Evolutionary conservation across 2,113 vertebrate genomes (phyloP).

Genomic region (Thinocorus orbignyianus): DNA sequence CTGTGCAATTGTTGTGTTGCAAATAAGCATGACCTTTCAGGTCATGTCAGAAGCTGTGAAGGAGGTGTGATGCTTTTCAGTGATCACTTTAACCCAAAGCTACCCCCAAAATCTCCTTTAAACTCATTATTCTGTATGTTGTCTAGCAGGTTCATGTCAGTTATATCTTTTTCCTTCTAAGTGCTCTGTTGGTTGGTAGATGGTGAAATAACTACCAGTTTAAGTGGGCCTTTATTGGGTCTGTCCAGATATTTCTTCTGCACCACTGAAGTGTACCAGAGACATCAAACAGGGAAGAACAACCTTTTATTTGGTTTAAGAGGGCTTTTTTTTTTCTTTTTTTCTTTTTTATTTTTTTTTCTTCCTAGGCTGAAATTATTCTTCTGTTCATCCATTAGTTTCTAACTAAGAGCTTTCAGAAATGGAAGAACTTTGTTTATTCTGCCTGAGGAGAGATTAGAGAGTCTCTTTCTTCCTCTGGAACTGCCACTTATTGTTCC

Average conservation of each 20-base stretch:
- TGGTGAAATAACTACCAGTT: not conserved
- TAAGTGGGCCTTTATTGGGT: not conserved
- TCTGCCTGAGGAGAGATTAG: slow-evolving; percentile 42
- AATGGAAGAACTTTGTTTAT: slow-evolving; percentile 36
- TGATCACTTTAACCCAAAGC: not conserved
- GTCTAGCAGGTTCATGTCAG: not conserved
- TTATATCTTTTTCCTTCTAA: not conserved
- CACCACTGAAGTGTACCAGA: not conserved
- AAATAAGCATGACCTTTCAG: not conserved
- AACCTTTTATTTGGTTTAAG: not conserved
- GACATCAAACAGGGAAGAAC: not conserved
- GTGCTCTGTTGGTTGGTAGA: not conserved
- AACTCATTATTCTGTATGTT: not conserved
- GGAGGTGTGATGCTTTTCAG: not conserved
- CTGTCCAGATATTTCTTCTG: not conserved
- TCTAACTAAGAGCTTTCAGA: slow-evolving; percentile 12
- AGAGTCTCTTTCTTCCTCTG: slow-evolving; percentile 33
- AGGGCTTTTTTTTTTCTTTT: not conserved
- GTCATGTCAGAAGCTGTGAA: not conserved
- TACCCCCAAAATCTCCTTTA: not conserved
- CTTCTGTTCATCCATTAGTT: slow-evolving; percentile 16
- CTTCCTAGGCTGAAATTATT: not conserved
- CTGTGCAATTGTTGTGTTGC: not conserved
- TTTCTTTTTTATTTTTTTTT: not conserved
- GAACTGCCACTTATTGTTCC: slow-evolving; percentile 49